Evolutionary conservation across 2,888 invertebrate genomes (phyloP).

Genomic region (Lottia gigantea): DNA sequence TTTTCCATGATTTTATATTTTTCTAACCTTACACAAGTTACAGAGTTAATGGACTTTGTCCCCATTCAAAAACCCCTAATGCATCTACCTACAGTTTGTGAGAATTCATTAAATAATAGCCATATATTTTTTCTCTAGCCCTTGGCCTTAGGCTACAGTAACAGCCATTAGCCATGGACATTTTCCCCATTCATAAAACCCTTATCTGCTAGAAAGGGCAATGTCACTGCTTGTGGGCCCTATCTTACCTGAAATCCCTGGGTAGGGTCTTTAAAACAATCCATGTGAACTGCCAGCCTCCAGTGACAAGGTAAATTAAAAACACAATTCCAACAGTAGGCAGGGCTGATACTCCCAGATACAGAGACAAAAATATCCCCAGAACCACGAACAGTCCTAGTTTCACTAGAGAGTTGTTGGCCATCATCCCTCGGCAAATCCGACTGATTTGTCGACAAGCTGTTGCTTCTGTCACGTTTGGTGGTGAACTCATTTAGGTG

Average conservation of each 20-base stretch:
- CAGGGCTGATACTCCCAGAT: conserved; percentile 37
- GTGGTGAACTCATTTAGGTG: neutral
- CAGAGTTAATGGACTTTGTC: no score
- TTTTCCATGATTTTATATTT: no score
- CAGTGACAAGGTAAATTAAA: conserved; percentile 50
- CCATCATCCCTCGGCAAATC: neutral
- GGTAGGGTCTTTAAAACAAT: conserved; percentile 52
- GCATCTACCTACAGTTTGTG: no score
- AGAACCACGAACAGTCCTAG: conserved; percentile 36
- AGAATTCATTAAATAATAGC: no score
- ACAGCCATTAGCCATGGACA: no score
- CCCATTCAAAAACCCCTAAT: no score
- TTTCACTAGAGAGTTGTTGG: conserved; percentile 32
- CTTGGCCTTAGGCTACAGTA: no score
- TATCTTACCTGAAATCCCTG: conserved; percentile 52
- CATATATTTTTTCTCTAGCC: no score
- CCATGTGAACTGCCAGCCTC: conserved; percentile 59
- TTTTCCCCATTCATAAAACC: no score
- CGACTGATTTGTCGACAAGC: neutral
- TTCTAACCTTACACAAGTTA: no score
- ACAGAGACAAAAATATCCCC: conserved; percentile 40
- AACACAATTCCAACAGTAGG: conserved; percentile 40
- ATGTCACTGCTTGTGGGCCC: no score
- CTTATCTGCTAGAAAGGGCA: no score
- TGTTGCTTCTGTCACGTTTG: neutral